Base-by-base conservation (phyloP, 1,140 invertebrate genomes). In the Sarcophaga peregrina region DNA sequence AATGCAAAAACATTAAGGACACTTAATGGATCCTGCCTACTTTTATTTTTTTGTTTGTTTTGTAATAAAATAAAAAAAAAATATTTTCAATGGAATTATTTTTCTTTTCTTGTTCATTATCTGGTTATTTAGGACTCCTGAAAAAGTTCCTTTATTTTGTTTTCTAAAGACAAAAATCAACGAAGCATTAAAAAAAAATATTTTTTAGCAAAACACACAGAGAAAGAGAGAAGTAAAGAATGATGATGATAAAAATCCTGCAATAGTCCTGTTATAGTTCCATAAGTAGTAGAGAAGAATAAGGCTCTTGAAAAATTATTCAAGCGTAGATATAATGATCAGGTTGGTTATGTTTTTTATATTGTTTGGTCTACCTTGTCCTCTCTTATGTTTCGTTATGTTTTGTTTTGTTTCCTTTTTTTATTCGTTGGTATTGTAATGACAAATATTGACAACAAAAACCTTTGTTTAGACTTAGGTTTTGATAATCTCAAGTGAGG, bases 231-330 rank as follows among this genome's bases (percentile, higher is more conserved):
- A 37, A 37, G 25, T 37, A 37, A 37, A 4, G 4, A 37, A 2
- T 4, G 25, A 68, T 20, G 17, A 68, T 17, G 62, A 68, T 8
- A 8, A 68, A 68, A 0, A 68, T 58, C 54, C 54, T n/a, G 54
- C 13, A 58, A 58, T 58, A 37, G 25, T 4, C 25, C 25, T 37
- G n/a, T n/a, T n/a, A n/a, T 4, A 37, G 54, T 58, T 17, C n/a
- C 25, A 37, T 37, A 37, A 37, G 25, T 37, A 37, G 25, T 37
- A 68, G 20, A 68, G 3, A 20, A 68, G 50, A 52, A 52, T 9
- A 68, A 68, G 62, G 62, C 62, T 68, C 62, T 68, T 68, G 62
- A 20, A 68, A 68, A 68, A 68, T 20, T 20, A 68, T 68, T 68
- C 17, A n/a, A 68, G 62, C 17, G 9, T 25, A 9, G 1, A 37